phyloP scores from a whole-genome alignment of 2,888 invertebrate species.

The Empis livida region DNA sequence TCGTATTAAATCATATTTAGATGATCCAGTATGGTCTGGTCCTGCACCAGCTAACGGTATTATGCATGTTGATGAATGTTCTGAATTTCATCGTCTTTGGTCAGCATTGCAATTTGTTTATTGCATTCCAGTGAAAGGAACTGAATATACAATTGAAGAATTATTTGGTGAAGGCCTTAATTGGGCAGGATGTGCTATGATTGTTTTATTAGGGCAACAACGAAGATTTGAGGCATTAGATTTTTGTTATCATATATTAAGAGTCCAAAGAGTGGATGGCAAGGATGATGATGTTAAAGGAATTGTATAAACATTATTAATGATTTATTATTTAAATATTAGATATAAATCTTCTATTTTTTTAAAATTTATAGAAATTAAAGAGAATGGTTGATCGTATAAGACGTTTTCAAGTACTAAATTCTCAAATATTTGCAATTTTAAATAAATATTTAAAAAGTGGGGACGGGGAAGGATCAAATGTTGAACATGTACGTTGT shows the following conservation, averaged over 20 bases:
- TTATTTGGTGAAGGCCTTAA: constrained; percentile 96
- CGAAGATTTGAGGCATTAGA: constrained; percentile 92
- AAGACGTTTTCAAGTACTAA: constrained; percentile 92
- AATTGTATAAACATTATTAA: constrained; percentile 53
- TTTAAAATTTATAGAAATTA: constrained; percentile 52
- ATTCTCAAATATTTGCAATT: constrained; percentile 94
- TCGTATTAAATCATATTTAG: constrained; percentile 70
- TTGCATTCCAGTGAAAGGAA: constrained; percentile 91
- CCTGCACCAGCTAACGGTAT: constrained; percentile 84
- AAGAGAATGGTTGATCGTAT: constrained; percentile 97
- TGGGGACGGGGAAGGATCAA: constrained; percentile 65
- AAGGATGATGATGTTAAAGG: constrained; percentile 92
- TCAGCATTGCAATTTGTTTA: constrained; percentile 97
- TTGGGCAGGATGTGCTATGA: constrained; percentile 97
- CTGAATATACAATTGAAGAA: constrained; percentile 94
- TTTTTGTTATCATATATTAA: constrained; percentile 94
- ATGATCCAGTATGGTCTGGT: constrained; percentile 86
- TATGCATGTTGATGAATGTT: constrained; percentile 89
- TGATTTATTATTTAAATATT: neutral
- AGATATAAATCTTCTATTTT: neutral
- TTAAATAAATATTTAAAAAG: constrained; percentile 87
- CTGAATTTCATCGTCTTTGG: constrained; percentile 93
- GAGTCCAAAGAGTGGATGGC: constrained; percentile 90
- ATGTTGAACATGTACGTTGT: constrained; percentile 92
- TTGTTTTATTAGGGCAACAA: constrained; percentile 89